phyloP scores from a whole-genome alignment of 35 echinoderm and acorn worm genomes.

The Diadema setosum region DNA sequence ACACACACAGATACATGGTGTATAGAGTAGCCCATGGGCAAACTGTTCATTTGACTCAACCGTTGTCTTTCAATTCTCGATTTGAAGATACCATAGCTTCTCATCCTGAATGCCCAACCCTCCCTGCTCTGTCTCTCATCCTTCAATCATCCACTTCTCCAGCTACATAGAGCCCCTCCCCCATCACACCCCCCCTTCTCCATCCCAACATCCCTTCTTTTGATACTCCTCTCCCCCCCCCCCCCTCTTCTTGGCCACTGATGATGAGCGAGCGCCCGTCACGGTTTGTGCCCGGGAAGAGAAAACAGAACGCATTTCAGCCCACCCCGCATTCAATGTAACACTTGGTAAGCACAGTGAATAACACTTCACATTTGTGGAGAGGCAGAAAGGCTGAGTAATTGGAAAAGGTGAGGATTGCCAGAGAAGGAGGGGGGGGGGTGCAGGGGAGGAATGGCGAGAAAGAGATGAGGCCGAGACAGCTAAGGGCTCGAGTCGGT shows the following conservation, averaged over 20 bases:
- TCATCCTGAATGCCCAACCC: too few species aligned
- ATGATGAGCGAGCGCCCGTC: neutral
- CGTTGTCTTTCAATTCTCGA: too few species aligned
- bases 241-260: neutral
- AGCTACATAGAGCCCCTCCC: neutral
- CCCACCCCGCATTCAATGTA: conserved; percentile 16
- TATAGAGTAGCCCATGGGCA: too few species aligned
- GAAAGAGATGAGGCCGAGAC: too few species aligned
- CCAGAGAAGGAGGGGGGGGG: neutral
- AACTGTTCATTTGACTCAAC: too few species aligned
- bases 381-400: neutral
- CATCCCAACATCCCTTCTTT: neutral
- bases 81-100: too few species aligned
- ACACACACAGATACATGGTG: too few species aligned
- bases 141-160: neutral
- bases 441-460: too few species aligned
- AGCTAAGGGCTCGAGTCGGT: too few species aligned
- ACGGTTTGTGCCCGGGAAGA: conserved; percentile 4
- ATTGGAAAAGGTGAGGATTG: too few species aligned
- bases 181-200: neutral
- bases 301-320: conserved; percentile 17
- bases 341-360: neutral
- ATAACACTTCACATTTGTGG: neutral
- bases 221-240: neutral
- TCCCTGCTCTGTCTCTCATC: too few species aligned